Percentiles rank a stretch among this genome's conserved stretches.
Conservation (phyloP, 2,888 invertebrate genomes). For the Campoplex capitator region DNA sequence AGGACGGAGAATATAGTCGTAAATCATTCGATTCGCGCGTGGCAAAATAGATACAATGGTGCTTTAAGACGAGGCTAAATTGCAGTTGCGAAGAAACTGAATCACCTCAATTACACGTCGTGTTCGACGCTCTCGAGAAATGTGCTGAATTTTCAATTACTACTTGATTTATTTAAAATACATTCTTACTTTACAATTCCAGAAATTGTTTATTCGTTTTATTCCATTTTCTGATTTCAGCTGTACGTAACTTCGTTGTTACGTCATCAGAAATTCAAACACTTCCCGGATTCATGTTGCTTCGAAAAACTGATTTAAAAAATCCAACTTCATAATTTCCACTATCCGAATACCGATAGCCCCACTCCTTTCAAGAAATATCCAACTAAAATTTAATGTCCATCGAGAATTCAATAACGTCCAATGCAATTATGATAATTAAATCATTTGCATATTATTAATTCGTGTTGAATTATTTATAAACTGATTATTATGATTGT, state of each 20-base stretch:
- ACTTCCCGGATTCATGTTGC: background rate
- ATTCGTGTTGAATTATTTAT: background rate
- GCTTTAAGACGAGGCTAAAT: conserved; percentile 16
- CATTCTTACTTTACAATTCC: background rate
- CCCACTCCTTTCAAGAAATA: background rate
- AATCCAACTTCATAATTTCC: background rate
- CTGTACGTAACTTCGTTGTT: background rate
- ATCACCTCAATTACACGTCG: conserved; percentile 29
- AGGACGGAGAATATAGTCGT: conserved; percentile 33
- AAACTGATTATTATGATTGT: background rate
- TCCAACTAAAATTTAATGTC: background rate
- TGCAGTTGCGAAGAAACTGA: conserved; percentile 14
- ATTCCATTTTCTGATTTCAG: background rate
- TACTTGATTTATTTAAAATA: conserved; percentile 9
- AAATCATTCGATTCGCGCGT: conserved; percentile 42
- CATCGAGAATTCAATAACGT: background rate
- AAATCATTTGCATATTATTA: background rate
- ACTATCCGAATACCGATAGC: background rate
- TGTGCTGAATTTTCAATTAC: conserved; percentile 14
- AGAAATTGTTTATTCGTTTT: background rate
- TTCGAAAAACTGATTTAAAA: background rate
- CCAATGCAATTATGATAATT: background rate
- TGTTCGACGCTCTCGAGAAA: conserved; percentile 32
- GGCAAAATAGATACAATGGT: conserved; percentile 21
- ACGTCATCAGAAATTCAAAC: background rate